Evolutionary conservation across 2,888 invertebrate species (phyloP).

Genomic region (Plagodis dolabraria): DNA sequence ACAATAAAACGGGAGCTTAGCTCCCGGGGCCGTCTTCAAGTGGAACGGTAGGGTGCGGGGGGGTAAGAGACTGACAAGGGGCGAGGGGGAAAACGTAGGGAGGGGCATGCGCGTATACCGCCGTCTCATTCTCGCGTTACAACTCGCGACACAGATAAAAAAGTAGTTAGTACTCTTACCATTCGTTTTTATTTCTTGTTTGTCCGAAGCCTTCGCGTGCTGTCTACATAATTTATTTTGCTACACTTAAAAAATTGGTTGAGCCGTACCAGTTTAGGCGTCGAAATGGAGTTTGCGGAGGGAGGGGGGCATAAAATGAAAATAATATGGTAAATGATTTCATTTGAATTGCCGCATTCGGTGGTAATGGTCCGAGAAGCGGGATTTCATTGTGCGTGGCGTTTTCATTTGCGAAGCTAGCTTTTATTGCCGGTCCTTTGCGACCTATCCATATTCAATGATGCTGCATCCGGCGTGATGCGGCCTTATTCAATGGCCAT

Average conservation of each 20-base stretch:
- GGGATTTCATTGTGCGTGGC: constrained; percentile 68
- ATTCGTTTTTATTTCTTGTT: constrained; percentile 75
- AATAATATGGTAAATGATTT: constrained; percentile 82
- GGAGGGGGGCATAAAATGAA: constrained; percentile 63
- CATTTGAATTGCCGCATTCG: constrained; percentile 77
- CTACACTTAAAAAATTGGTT: constrained; percentile 82
- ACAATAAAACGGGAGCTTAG: constrained; percentile 83
- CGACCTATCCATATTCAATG: constrained; percentile 71
- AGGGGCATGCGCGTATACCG: constrained; percentile 50
- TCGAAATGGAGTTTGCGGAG: constrained; percentile 74
- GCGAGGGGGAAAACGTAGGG: constrained; percentile 44
- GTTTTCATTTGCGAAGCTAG: constrained; percentile 19
- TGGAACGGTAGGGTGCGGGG: constrained; percentile 59
- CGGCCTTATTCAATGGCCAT: constrained; percentile 45
- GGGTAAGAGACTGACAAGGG: constrained; percentile 14
- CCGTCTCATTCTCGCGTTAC: constrained; percentile 63
- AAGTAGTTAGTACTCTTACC: background rate
- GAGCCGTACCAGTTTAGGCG: constrained; percentile 70
- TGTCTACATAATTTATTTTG: constrained; percentile 81
- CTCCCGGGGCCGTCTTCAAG: constrained; percentile 81
- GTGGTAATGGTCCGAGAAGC: constrained; percentile 71
- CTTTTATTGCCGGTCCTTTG: constrained; percentile 61
- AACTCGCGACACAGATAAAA: constrained; percentile 53
- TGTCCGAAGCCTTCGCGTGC: constrained; percentile 73
- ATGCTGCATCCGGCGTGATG: constrained; percentile 51